A percentile compares a stretch with the other conserved stretches of the same genome.
These are phyloP conservation scores for Philereme vetulata DNA, from an alignment of 2,888 invertebrate genomes.

Conservation along the genomic window DNA sequence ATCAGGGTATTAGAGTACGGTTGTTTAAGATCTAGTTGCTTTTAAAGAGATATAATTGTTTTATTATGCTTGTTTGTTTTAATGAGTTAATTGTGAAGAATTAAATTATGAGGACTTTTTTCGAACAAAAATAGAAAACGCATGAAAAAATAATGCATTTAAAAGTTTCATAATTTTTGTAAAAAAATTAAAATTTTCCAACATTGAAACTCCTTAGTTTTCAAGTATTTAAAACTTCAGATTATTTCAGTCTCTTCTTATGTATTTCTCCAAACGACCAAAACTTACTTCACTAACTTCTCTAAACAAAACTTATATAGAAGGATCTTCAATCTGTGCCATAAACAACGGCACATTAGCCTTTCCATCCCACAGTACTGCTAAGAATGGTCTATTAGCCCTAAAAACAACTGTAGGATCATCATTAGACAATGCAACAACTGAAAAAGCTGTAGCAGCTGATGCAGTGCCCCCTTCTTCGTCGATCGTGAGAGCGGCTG, in stretches of 20 bases:
- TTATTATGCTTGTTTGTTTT: slow-evolving; percentile 6
- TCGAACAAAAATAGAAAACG: no score
- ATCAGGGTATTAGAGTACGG: slow-evolving; percentile 22
- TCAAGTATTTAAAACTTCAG: no score
- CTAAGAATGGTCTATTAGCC: slow-evolving; percentile 78
- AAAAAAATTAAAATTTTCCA: no score
- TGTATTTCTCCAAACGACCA: not conserved
- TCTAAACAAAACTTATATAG: slow-evolving; percentile 21
- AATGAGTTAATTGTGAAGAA: no score
- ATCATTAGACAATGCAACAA: slow-evolving; percentile 76
- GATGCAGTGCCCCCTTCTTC: slow-evolving; percentile 79
- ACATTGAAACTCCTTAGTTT: no score
- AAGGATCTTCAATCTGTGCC: slow-evolving; percentile 76
- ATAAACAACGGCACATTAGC: slow-evolving; percentile 77
- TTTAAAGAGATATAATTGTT: slow-evolving; percentile 31
- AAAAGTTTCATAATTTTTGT: no score
- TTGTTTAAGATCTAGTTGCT: slow-evolving; percentile 19
- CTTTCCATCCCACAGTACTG: slow-evolving; percentile 73
- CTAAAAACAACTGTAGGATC: slow-evolving; percentile 59
- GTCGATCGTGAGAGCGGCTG: slow-evolving; percentile 78
- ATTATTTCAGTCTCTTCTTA: not conserved
- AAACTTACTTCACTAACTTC: not conserved
- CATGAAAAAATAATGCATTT: no score
- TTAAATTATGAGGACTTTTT: no score
- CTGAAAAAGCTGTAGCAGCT: slow-evolving; percentile 71